Percentiles rank a stretch among this genome's conserved stretches.
These are phyloP conservation scores for Drosophila nannoptera DNA, from an alignment of 1,140 invertebrate species.

Conservation along the genomic window DNA sequence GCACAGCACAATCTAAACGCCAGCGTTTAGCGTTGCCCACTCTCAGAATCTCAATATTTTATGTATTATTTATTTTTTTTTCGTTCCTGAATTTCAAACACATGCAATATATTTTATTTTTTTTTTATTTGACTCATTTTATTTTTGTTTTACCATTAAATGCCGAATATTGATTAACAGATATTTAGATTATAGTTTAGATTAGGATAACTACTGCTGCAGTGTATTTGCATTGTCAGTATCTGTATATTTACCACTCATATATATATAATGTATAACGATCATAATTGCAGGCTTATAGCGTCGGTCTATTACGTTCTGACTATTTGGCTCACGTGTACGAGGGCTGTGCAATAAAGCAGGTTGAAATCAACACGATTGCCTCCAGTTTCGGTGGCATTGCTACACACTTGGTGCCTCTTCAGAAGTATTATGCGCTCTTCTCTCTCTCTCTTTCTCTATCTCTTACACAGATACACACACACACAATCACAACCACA, in stretches of 20 bases:
- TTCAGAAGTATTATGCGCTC: slow-evolving; percentile 83
- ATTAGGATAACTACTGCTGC: slow-evolving; percentile 49
- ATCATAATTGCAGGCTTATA: slow-evolving; percentile 78
- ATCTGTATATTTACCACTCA: slow-evolving; percentile 32
- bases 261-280: slow-evolving; percentile 66
- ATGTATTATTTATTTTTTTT: not conserved
- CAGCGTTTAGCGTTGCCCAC: slow-evolving; percentile 11
- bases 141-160: not conserved
- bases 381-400: slow-evolving; percentile 86
- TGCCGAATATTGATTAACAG: not conserved
- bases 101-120: not conserved
- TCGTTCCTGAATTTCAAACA: not conserved
- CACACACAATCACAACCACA: not conserved
- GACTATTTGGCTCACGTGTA: slow-evolving; percentile 86
- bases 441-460: slow-evolving; percentile 48
- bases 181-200: slow-evolving; percentile 20
- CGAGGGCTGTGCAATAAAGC: slow-evolving; percentile 83
- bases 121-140: not conserved
- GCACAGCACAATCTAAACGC: slow-evolving; percentile 1
- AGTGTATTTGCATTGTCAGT: slow-evolving; percentile 20
- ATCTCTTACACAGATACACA: slow-evolving; percentile 4
- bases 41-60: slow-evolving; percentile 2
- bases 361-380: slow-evolving; percentile 88
- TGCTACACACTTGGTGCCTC: slow-evolving; percentile 81
- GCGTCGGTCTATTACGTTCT: slow-evolving; percentile 85